These are phyloP conservation scores for Stenolophus ochropezus DNA, from an alignment of 2,888 invertebrate species.

Conservation along the genomic window DNA sequence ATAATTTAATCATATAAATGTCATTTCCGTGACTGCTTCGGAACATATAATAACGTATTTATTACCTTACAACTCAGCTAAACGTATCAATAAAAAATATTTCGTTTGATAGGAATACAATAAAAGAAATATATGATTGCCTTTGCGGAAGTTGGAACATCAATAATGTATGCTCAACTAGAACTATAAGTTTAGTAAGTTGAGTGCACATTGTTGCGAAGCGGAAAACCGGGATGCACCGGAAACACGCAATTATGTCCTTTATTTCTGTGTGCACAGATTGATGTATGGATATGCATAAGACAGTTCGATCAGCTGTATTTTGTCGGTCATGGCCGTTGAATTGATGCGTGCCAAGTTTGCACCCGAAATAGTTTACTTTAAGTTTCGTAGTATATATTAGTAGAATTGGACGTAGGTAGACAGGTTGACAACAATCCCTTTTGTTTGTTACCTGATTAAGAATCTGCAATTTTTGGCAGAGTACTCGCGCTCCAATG, in stretches of 20 bases:
- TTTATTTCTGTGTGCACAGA: neutral
- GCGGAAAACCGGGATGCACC: conserved; percentile 14
- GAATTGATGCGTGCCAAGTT: conserved; percentile 48
- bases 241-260: conserved; percentile 11
- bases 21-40: conserved; percentile 8
- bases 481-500: conserved; percentile 12
- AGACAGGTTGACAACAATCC: conserved; percentile 54
- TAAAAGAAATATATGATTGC: conserved; percentile 6
- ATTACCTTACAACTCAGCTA: neutral
- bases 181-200: neutral
- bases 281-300: conserved; percentile 33
- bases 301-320: conserved; percentile 56
- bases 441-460: conserved; percentile 34
- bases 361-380: conserved; percentile 54
- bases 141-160: conserved; percentile 22
- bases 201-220: conserved; percentile 14
- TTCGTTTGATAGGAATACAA: conserved; percentile 1
- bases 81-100: conserved; percentile 23
- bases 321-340: conserved; percentile 59
- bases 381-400: conserved; percentile 41
- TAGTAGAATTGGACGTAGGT: conserved; percentile 45
- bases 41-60: conserved; percentile 1
- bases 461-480: conserved; percentile 4
- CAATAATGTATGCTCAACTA: conserved; percentile 21
- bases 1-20: neutral